These are phyloP conservation scores for Phortica magna DNA, from an alignment of 2,888 invertebrate species.

Conservation along the genomic window DNA sequence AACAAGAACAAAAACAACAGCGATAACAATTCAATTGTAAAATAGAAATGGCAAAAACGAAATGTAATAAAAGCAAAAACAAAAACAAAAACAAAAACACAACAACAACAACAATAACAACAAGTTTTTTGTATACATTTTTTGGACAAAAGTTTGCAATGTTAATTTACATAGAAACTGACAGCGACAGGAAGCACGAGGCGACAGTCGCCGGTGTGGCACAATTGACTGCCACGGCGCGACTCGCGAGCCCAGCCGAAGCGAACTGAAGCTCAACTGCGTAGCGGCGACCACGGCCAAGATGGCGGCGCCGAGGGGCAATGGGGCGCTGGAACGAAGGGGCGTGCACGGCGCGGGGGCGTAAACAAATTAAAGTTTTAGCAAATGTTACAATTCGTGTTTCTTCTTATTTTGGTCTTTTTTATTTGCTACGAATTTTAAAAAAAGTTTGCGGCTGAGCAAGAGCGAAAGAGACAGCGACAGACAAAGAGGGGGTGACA, in stretches of 20 bases:
- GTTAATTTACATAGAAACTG: constrained; percentile 34
- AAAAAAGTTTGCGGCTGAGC: neutral
- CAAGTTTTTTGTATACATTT: constrained; percentile 6
- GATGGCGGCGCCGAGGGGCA: neutral
- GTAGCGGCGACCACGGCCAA: neutral
- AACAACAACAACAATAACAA: neutral
- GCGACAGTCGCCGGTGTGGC: constrained; percentile 17
- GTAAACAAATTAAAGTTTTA: constrained; percentile 14
- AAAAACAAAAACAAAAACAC: neutral
- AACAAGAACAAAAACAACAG: constrained; percentile 39
- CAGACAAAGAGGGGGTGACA: too few species aligned
- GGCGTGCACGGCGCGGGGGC: neutral
- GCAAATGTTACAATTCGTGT: neutral
- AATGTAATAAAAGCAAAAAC: neutral
- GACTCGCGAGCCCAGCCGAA: neutral
- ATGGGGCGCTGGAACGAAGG: neutral
- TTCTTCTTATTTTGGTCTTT: neutral
- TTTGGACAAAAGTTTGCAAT: constrained; percentile 23
- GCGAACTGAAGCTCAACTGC: neutral
- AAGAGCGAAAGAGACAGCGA: too few species aligned
- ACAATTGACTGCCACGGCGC: neutral
- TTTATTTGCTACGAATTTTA: neutral
- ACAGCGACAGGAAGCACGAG: constrained; percentile 31
- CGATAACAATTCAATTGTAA: constrained; percentile 33
- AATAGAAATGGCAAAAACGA: constrained; percentile 5